A percentile compares a stretch with the other conserved stretches of the same genome.
These are phyloP conservation scores for Perca schrenkii DNA, from an alignment of 2,113 vertebrate species.

Conservation along the genomic window DNA sequence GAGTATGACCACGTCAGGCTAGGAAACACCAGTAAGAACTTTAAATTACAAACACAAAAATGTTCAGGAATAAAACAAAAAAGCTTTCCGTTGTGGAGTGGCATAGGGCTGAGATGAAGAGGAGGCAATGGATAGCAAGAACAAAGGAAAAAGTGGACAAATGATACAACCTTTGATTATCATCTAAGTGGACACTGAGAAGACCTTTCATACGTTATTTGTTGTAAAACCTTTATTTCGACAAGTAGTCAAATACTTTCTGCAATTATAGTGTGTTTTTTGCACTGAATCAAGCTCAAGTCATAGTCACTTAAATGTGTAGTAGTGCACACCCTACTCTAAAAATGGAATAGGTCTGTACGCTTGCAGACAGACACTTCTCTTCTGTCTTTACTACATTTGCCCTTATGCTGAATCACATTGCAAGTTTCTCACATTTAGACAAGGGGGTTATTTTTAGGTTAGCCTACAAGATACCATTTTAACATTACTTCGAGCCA, in stretches of 20 bases:
- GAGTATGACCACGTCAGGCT: no score
- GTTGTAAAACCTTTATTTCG: slow-evolving; percentile 15
- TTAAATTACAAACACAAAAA: slow-evolving; percentile 7
- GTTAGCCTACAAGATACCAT: slow-evolving; percentile 1
- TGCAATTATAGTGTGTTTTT: background rate
- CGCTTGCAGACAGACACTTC: background rate
- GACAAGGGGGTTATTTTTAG: background rate
- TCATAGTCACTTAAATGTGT: background rate
- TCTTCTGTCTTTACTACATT: slow-evolving; percentile 11
- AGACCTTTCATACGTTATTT: slow-evolving; percentile 7
- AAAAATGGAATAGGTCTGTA: slow-evolving; percentile 33
- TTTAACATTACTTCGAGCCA: slow-evolving; percentile 11
- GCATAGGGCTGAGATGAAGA: background rate
- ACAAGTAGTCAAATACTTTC: background rate
- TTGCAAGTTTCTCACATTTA: slow-evolving; percentile 26
- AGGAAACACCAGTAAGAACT: background rate
- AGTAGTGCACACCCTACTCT: background rate
- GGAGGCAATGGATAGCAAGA: background rate
- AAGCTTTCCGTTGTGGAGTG: background rate
- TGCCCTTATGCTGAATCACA: slow-evolving; percentile 31
- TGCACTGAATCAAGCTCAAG: background rate
- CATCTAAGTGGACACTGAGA: background rate
- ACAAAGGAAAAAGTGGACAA: slow-evolving; percentile 2
- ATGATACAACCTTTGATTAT: background rate
- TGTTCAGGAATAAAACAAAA: slow-evolving; percentile 9